Base-by-base conservation (phyloP, 2,888 invertebrate genomes). In the Drosophila pegasa region DNA sequence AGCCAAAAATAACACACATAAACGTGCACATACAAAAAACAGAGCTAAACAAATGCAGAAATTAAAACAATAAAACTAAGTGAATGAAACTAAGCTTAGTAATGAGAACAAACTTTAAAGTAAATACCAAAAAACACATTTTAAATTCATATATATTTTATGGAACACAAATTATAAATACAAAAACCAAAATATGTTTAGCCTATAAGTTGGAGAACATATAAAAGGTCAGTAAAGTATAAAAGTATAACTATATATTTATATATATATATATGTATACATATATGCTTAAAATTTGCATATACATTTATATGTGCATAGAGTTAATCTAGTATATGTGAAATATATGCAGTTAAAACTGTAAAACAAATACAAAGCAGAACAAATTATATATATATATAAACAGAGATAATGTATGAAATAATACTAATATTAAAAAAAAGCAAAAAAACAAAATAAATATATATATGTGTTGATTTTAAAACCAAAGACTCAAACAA, bases 401-500 rank as follows among this genome's bases (percentile, higher is more conserved):
- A 18, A 16, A 74, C 48, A 63, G 50, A 58, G 25, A 56, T 57
- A 47, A 66, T 74, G 56, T 61, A 71, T 74, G 70, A 66, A 66
- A 62, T 54, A 59, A 69, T 67, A 78, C 50, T 47, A 63, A 66
- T 68, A 71, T 67, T 64, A 64, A 71, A 59, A 50, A n/a, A 66
- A 72, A 60, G n/a, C n/a, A n/a, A 75, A 51, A 41, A 18, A 64
- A 71, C 64, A 74, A 41, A 52, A 45, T 64, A 75, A 62, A 66
- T 27, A 72, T 66, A 57, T 43, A 51, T 70, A 80, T 75, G 71
- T 80, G 83, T 80, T 81, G 81, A 79, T 78, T 87, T 82, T 70
- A 87, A 75, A 86, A 78, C 84, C 85, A 87, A 87, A 87, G 86
- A 87, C 87, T 87, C 87, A 87, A 86, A 75, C 70, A 58, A 70